Base-by-base conservation (phyloP, 2,113 vertebrate species). In the Solea senegalensis region DNA sequence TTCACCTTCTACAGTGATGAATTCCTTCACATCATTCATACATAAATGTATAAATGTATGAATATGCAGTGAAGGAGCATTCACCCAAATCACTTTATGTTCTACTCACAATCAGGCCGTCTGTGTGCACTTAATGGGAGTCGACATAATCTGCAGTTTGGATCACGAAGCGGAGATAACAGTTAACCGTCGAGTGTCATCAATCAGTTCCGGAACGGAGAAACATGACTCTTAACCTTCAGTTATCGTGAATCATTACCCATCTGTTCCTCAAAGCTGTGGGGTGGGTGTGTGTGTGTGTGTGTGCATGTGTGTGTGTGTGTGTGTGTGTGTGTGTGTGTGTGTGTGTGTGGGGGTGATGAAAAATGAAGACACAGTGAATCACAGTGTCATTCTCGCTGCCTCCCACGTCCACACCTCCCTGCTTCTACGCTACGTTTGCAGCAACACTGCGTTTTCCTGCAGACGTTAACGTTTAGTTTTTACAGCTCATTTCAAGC, bases 241-340 rank as follows among this genome's bases (percentile, higher is more conserved):
- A 52, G 57, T 78, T 58, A 73, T 64, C 53, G 27, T 84, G 64
- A 82, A 78, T 88, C 79, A 82, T 49, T 1, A 43, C 48, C 73
- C 75, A 79, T 74, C 40, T 83, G 65, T 57, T 78, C 34, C 10
- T 56, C 50, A 16, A 21, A 39, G 54, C 46, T 66, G 15, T 27
- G 48, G 15, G 5, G 34, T 34, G 34, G 1, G 34, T 6, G 34
- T 34, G 34, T 4, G 34, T 53, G 43, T 52, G 44, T 61, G 64
- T 62, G 28, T 14, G 10, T 12, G 26, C n/a, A n/a, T n/a, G 34
- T 6, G 34, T 34, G 34, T 4, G 34, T 53, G 43, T 52, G 44
- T 61, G 64, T 62, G 28, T 14, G 10, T 12, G 34, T 34, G 34
- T 34, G 34, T 6, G 34, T 34, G 34, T 4, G 34, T 53, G 43